Evolutionary conservation across 2,113 vertebrate genomes (phyloP).

Genomic region (Spea bombifrons): DNA sequence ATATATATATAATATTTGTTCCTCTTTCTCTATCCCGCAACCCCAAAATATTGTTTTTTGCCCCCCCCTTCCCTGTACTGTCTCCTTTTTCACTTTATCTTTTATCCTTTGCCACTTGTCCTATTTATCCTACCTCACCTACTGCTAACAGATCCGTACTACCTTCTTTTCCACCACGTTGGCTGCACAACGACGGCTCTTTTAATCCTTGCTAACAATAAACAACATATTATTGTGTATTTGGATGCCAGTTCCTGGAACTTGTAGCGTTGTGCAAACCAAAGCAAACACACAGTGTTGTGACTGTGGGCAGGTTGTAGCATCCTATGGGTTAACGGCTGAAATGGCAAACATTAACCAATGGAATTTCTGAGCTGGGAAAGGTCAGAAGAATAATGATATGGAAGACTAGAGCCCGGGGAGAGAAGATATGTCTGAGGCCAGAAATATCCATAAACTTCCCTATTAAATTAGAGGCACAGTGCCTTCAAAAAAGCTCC

Average conservation of each 20-base stretch:
- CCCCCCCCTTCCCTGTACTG: neutral
- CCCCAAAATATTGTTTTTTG: no score
- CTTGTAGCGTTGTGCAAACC: neutral
- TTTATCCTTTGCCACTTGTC: neutral
- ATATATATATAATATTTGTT: no score
- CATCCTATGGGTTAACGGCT: neutral
- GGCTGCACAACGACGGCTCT: neutral
- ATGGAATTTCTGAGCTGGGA: neutral
- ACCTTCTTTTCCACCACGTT: neutral
- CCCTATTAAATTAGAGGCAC: neutral
- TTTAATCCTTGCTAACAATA: neutral
- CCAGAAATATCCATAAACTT: neutral
- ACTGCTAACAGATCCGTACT: neutral
- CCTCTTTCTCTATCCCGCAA: no score
- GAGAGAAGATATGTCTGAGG: neutral
- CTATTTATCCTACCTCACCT: neutral
- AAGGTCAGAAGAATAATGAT: slow-evolving; percentile 4
- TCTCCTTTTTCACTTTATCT: neutral
- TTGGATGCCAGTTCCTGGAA: neutral
- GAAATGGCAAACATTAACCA: neutral
- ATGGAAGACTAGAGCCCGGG: neutral
- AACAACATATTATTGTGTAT: neutral
- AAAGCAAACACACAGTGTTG: neutral
- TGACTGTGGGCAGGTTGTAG: neutral
- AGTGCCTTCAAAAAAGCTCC: neutral